phyloP scores from a whole-genome alignment of 1,140 invertebrate species.

The Drosophila littoralis region DNA sequence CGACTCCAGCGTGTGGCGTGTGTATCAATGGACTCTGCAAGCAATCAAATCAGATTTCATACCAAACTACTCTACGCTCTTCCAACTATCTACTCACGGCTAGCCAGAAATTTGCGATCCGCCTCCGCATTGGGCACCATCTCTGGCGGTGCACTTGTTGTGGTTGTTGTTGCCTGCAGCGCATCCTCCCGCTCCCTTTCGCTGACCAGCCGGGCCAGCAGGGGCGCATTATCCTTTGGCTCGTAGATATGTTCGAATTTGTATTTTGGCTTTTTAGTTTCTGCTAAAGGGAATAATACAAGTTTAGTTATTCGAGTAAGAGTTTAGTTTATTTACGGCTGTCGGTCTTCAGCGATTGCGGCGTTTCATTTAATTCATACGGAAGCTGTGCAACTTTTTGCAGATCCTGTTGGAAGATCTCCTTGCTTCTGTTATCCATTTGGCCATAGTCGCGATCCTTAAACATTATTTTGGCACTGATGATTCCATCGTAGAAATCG shows the following conservation, averaged over 20 bases:
- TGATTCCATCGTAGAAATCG: slow-evolving; percentile 73
- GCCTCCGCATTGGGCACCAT: slow-evolving; percentile 59
- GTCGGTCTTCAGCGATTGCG: slow-evolving; percentile 46
- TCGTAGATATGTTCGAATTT: slow-evolving; percentile 65
- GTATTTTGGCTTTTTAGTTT: slow-evolving; percentile 55
- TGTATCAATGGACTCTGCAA: slow-evolving; percentile 61
- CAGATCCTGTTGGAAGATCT: slow-evolving; percentile 61
- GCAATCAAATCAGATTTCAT: not conserved
- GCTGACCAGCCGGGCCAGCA: slow-evolving; percentile 51
- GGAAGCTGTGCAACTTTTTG: slow-evolving; percentile 32
- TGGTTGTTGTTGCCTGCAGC: slow-evolving; percentile 9
- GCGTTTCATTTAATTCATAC: slow-evolving; percentile 30
- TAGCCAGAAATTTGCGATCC: slow-evolving; percentile 69
- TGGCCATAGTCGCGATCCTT: slow-evolving; percentile 59
- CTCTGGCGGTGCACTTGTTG: slow-evolving; percentile 41
- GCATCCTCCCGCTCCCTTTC: slow-evolving; percentile 24
- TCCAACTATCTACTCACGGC: slow-evolving; percentile 44
- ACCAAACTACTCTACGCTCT: not conserved
- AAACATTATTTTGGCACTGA: slow-evolving; percentile 78
- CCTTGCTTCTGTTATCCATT: slow-evolving; percentile 62
- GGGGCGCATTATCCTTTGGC: slow-evolving; percentile 48
- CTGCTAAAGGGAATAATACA: not conserved
- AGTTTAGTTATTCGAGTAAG: too few species aligned
- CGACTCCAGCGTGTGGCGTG: slow-evolving; percentile 67
- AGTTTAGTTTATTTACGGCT: slow-evolving; percentile 48